Evolutionary conservation across 1,140 invertebrate species (phyloP).

Genomic region (Epicauta chinensis): DNA sequence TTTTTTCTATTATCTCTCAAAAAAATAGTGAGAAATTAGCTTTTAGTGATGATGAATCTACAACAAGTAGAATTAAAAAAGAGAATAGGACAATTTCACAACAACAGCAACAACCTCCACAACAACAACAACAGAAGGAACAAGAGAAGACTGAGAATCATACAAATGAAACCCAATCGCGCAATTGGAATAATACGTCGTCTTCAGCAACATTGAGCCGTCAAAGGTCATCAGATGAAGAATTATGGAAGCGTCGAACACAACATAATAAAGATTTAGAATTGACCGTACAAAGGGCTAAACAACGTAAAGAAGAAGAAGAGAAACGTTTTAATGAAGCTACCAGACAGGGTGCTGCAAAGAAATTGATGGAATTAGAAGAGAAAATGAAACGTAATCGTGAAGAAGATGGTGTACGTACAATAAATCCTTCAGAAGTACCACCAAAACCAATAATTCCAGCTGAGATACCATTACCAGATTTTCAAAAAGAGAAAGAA

Average conservation of each 20-base stretch:
- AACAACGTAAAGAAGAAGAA: conserved; percentile 72
- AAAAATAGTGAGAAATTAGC: conserved; percentile 73
- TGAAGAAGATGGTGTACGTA: conserved; percentile 40
- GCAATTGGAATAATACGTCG: conserved; percentile 30
- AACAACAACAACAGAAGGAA: conserved; percentile 36
- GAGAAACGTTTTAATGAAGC: conserved; percentile 66
- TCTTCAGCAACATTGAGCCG: conserved; percentile 26
- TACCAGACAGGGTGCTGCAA: conserved; percentile 44
- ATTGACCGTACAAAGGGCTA: conserved; percentile 65
- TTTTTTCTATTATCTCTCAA: conserved; percentile 30
- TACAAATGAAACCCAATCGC: conserved; percentile 38
- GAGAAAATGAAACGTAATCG: conserved; percentile 48
- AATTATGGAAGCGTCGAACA: conserved; percentile 64
- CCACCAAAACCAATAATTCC: conserved; percentile 43
- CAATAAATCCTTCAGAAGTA: conserved; percentile 36
- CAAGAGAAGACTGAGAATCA: conserved; percentile 40
- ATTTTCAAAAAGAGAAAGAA: conserved; percentile 52
- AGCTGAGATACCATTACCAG: conserved; percentile 47
- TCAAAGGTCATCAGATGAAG: conserved; percentile 51
- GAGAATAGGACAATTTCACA: conserved; percentile 4
- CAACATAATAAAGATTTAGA: conserved; percentile 63
- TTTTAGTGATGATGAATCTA: conserved; percentile 85
- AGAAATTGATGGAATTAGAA: conserved; percentile 57
- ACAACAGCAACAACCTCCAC: conserved; percentile 11
- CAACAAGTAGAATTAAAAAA: neutral